Percentiles rank a stretch among this genome's conserved stretches.
phyloP scores from a whole-genome alignment of 2,113 vertebrate species.

The Corydoras maculifer region DNA sequence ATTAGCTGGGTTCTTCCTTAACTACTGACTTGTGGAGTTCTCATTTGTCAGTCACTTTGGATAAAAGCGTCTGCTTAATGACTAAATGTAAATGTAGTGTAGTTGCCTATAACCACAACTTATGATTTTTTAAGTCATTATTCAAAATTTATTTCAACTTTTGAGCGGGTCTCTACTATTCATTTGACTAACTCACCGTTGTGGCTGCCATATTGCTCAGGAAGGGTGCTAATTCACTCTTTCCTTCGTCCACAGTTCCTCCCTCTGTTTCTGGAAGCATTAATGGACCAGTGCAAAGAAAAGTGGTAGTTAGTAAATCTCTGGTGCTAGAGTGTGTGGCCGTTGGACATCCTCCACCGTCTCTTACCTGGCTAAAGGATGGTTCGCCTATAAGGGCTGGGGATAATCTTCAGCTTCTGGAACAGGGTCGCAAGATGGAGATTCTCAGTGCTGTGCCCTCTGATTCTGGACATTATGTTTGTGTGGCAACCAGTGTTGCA shows the following conservation, averaged over 20 bases:
- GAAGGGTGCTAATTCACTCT: neutral
- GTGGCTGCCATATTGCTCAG: neutral
- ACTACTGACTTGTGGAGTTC: no score
- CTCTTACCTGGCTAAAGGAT: conserved; percentile 89
- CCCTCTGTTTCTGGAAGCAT: conserved; percentile 73
- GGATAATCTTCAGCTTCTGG: conserved; percentile 65
- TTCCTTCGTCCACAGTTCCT: conserved; percentile 69
- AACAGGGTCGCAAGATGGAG: conserved; percentile 77
- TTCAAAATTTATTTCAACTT: no score
- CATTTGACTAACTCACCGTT: neutral
- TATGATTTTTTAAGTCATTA: no score
- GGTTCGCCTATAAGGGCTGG: conserved; percentile 73
- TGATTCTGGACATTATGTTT: conserved; percentile 78
- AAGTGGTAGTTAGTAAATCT: conserved; percentile 71
- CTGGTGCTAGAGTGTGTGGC: conserved; percentile 82
- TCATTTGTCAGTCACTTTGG: no score
- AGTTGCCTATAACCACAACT: no score
- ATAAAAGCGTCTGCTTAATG: no score
- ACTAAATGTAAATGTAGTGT: no score
- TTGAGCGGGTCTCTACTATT: no score
- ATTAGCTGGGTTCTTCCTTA: no score
- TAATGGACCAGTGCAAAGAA: conserved; percentile 63
- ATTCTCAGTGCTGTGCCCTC: conserved; percentile 62
- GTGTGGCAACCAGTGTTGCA: conserved; percentile 87
- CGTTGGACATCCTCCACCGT: conserved; percentile 78